Evolutionary conservation across 2,888 invertebrate species (phyloP).

Genomic region (Euproctis similis): DNA sequence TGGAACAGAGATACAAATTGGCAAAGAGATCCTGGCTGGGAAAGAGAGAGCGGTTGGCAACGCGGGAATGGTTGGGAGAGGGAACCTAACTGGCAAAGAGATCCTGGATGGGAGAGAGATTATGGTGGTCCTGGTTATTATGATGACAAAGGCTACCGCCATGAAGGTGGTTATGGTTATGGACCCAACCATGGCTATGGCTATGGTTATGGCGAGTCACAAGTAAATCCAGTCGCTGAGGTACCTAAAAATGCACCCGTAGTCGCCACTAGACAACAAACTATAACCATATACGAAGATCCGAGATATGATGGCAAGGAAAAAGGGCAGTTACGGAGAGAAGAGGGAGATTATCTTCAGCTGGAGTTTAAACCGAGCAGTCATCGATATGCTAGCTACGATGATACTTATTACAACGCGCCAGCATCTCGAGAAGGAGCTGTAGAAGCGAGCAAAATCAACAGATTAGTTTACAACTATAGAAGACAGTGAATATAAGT

Average conservation of each 20-base stretch:
- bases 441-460: constrained; percentile 64
- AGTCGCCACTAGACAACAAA: constrained; percentile 63
- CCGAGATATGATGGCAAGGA: constrained; percentile 61
- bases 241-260: constrained; percentile 52
- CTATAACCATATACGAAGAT: constrained; percentile 71
- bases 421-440: constrained; percentile 41
- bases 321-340: constrained; percentile 50
- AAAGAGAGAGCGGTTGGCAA: constrained; percentile 36
- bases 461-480: constrained; percentile 69
- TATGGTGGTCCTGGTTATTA: constrained; percentile 62
- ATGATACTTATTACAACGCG: constrained; percentile 56
- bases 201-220: constrained; percentile 56
- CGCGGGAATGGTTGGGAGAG: constrained; percentile 30
- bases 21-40: constrained; percentile 30
- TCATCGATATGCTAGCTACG: constrained; percentile 63
- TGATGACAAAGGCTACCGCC: constrained; percentile 54
- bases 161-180: constrained; percentile 58
- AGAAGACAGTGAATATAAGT: constrained; percentile 42
- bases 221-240: constrained; percentile 48
- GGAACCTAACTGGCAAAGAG: constrained; percentile 34
- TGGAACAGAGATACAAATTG: constrained; percentile 34
- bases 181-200: constrained; percentile 59
- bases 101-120: constrained; percentile 42
- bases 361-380: constrained; percentile 63
- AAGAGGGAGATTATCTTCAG: constrained; percentile 60